phyloP scores from a whole-genome alignment of 2,113 vertebrate species.

The Pristiophorus japonicus region DNA sequence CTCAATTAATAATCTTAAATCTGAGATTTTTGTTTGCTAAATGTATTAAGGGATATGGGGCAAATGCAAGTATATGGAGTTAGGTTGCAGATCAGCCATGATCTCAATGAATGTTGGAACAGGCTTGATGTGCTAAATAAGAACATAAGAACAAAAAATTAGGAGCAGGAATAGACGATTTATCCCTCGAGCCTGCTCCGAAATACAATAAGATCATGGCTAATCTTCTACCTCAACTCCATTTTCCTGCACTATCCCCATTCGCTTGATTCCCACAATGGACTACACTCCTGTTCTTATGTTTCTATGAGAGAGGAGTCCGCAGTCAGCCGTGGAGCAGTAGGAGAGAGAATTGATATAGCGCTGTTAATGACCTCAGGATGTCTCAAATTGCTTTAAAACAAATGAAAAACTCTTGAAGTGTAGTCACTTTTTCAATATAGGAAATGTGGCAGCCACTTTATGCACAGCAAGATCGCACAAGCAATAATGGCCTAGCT shows the following conservation, averaged over 20 bases:
- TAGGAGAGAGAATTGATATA: neutral
- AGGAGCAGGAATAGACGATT: no score
- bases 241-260: no score
- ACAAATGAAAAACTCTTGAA: neutral
- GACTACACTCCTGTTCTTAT: neutral
- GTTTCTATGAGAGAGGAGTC: neutral
- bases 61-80: no score
- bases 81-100: no score
- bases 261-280: no score
- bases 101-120: neutral
- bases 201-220: no score
- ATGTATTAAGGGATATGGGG: neutral
- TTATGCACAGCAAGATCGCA: neutral
- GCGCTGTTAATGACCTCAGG: neutral
- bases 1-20: neutral
- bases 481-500: neutral
- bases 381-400: neutral
- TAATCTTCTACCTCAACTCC: no score
- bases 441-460: neutral
- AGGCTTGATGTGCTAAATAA: neutral
- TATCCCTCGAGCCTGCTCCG: no score
- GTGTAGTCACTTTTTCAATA: neutral
- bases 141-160: no score
- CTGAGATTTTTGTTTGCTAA: neutral
- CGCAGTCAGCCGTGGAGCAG: neutral